Percentiles rank a stretch among this genome's conserved stretches.
Conservation (phyloP, 2,888 invertebrate species). For the Agrochola litura region DNA sequence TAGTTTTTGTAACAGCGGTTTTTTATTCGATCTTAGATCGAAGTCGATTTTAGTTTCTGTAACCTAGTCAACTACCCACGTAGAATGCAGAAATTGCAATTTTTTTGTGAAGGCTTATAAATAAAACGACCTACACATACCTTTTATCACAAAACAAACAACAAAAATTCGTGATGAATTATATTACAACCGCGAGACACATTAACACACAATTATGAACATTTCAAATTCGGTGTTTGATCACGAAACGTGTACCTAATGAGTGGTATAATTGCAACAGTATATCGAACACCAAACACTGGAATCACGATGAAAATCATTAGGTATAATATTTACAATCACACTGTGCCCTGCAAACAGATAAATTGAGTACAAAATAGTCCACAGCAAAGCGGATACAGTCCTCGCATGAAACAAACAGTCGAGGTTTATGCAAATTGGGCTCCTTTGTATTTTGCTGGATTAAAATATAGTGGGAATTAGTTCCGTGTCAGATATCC, state of each 20-base stretch:
- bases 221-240: slow-evolving; percentile 58
- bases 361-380: slow-evolving; percentile 87
- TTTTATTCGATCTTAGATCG: background rate
- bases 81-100: background rate
- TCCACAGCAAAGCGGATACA: slow-evolving; percentile 86
- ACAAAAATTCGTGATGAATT: background rate
- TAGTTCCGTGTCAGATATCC: slow-evolving; percentile 89
- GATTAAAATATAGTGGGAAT: slow-evolving; percentile 90
- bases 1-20: background rate
- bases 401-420: slow-evolving; percentile 89
- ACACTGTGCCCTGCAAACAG: slow-evolving; percentile 75
- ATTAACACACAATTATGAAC: slow-evolving; percentile 40
- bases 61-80: background rate
- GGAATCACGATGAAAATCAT: slow-evolving; percentile 59
- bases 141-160: background rate
- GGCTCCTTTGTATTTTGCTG: slow-evolving; percentile 89
- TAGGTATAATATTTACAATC: slow-evolving; percentile 75
- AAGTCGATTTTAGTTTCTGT: background rate
- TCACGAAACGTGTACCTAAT: slow-evolving; percentile 54
- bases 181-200: slow-evolving; percentile 9
- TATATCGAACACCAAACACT: slow-evolving; percentile 44
- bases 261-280: slow-evolving; percentile 61
- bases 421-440: slow-evolving; percentile 90
- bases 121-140: no score
- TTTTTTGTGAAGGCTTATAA: background rate